These are phyloP conservation scores for Clinocottus analis DNA, from an alignment of 2,113 vertebrate species.

Conservation along the genomic window DNA sequence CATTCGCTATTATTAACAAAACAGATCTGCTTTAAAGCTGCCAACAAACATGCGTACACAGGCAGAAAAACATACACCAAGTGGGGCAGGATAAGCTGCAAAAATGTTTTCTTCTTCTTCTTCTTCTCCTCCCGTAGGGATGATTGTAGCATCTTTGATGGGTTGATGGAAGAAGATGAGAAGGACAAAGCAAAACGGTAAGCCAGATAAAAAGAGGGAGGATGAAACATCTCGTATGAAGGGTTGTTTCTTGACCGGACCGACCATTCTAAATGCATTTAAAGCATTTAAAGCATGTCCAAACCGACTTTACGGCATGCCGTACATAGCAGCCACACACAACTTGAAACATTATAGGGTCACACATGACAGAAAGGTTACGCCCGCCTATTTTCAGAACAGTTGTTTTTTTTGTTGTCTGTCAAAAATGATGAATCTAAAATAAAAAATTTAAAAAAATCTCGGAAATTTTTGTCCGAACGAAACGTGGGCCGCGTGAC, in stretches of 20 bases:
- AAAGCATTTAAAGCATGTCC: neutral
- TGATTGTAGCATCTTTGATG: constrained; percentile 98
- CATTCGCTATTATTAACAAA: constrained; percentile 66
- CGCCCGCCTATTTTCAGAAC: neutral
- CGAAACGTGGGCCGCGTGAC: neutral
- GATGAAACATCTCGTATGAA: neutral
- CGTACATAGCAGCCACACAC: neutral
- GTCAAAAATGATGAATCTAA: neutral
- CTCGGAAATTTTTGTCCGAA: neutral
- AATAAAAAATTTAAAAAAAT: neutral
- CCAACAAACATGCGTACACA: constrained; percentile 11
- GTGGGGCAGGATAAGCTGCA: neutral
- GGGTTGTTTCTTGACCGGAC: neutral
- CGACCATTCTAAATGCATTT: too few species aligned
- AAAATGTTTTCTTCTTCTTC: constrained; percentile 21
- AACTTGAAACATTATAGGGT: neutral
- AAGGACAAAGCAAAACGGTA: constrained; percentile 99
- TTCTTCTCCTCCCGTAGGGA: constrained; percentile 85
- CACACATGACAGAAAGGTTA: neutral
- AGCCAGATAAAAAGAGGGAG: constrained; percentile 13
- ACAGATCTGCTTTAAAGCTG: constrained; percentile 50
- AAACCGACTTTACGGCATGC: neutral
- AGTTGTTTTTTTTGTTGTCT: neutral
- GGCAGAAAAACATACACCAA: constrained; percentile 2
- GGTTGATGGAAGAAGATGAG: constrained; percentile 98